These are phyloP conservation scores for Drosophila bifasciata DNA, from an alignment of 1,140 invertebrate genomes.

Conservation along the genomic window DNA sequence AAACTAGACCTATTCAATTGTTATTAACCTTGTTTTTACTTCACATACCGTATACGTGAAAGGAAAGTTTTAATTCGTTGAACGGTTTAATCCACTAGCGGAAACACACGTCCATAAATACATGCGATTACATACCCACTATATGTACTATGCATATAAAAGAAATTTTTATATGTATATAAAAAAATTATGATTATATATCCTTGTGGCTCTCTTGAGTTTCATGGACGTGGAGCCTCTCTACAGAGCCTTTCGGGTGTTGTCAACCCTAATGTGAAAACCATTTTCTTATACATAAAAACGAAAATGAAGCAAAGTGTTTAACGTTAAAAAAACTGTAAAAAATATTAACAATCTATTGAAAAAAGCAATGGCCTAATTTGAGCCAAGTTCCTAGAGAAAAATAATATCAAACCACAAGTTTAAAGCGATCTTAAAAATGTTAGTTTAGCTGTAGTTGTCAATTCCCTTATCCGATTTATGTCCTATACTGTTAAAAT, in stretches of 20 bases:
- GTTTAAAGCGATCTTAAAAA: no score
- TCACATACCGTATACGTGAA: background rate
- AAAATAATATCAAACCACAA: conserved; percentile 7
- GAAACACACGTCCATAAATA: no score
- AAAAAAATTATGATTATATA: no score
- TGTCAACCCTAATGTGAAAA: background rate
- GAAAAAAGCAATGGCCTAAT: background rate
- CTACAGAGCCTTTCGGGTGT: background rate
- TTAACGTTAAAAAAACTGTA: conserved; percentile 14
- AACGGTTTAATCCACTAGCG: no score
- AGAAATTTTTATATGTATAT: background rate
- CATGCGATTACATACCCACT: no score
- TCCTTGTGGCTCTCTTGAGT: conserved; percentile 10
- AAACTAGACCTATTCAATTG: conserved; percentile 11
- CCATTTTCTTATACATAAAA: conserved; percentile 21
- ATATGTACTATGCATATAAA: no score
- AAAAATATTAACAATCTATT: background rate
- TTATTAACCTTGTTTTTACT: background rate
- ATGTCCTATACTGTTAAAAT: no score
- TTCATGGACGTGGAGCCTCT: background rate
- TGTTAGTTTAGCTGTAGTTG: no score
- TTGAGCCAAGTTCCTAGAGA: background rate
- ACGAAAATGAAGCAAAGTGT: conserved; percentile 8
- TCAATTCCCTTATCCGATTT: no score
- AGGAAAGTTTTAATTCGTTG: background rate